Percentiles rank a stretch among this genome's conserved stretches.
These are phyloP conservation scores for Sinodicranocentrus sp. DNA, from an alignment of 2,888 invertebrate species.

Conservation along the genomic window DNA sequence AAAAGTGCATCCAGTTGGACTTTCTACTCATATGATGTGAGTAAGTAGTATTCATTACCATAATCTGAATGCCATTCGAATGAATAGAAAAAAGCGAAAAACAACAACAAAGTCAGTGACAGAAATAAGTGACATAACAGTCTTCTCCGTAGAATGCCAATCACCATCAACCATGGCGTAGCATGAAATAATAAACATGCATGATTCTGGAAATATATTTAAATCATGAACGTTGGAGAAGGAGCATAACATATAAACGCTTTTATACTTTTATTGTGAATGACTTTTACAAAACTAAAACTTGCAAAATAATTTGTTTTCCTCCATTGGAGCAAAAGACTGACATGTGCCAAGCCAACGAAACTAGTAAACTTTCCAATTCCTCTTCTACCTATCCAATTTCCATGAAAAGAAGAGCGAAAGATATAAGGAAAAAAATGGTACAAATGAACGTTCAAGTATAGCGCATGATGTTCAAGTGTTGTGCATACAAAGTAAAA, in stretches of 20 bases:
- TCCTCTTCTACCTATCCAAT: conserved; percentile 4
- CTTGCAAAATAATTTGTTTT: background rate
- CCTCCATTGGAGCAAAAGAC: conserved; percentile 19
- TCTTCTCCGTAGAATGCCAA: no score
- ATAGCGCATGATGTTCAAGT: background rate
- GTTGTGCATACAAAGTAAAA: background rate
- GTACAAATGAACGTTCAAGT: no score
- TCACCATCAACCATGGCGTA: no score
- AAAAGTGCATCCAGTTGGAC: no score
- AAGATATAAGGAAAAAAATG: background rate
- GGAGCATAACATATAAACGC: no score
- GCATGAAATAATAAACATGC: no score
- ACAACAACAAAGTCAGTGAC: conserved; percentile 32
- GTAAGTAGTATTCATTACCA: background rate
- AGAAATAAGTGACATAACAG: conserved; percentile 27
- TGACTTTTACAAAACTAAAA: no score
- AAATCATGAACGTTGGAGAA: no score
- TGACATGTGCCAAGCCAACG: conserved; percentile 63
- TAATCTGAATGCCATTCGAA: background rate
- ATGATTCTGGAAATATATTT: no score
- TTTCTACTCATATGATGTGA: no score
- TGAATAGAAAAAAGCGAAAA: conserved; percentile 19
- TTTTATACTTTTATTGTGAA: no score
- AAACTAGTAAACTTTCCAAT: conserved; percentile 52
- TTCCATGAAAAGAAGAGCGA: conserved; percentile 9